Conservation (phyloP, 2,888 invertebrate genomes). For the Drosophila gaucha region DNA sequence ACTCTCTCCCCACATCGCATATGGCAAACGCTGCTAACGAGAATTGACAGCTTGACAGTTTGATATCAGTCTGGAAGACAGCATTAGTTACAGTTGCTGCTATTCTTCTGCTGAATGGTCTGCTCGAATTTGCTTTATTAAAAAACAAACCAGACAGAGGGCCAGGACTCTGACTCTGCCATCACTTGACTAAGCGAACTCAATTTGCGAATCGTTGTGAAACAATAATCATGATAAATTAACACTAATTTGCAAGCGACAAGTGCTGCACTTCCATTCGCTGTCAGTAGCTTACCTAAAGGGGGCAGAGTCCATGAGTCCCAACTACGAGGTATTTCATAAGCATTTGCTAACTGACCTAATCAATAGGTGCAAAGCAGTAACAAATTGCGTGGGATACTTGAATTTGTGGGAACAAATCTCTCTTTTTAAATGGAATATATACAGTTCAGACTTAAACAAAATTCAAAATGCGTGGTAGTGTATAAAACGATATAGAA, state of each 20-base stretch:
- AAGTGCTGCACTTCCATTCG: conserved; percentile 47
- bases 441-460: no score
- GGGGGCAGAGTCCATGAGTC: no score
- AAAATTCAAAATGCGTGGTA: no score
- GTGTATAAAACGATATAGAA: no score
- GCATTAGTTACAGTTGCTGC: conserved; percentile 71
- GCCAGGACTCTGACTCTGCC: conserved; percentile 3
- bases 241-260: conserved; percentile 71
- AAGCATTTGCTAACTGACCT: conserved; percentile 30
- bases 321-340: conserved; percentile 18
- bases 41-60: conserved; percentile 79
- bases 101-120: conserved; percentile 16
- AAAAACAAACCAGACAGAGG: conserved; percentile 29
- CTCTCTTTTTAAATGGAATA: not conserved
- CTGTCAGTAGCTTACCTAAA: conserved; percentile 29
- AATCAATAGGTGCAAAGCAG: conserved; percentile 18
- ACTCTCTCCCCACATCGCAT: conserved; percentile 27
- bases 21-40: conserved; percentile 61
- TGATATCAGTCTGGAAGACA: conserved; percentile 75
- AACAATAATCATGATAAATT: conserved; percentile 79
- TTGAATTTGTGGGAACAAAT: conserved; percentile 5
- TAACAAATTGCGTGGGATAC: conserved; percentile 2
- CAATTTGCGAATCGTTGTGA: conserved; percentile 65
- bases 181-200: conserved; percentile 53
- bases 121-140: conserved; percentile 60